Conservation (phyloP, 2,888 invertebrate genomes). For the Vanessa cardui region DNA sequence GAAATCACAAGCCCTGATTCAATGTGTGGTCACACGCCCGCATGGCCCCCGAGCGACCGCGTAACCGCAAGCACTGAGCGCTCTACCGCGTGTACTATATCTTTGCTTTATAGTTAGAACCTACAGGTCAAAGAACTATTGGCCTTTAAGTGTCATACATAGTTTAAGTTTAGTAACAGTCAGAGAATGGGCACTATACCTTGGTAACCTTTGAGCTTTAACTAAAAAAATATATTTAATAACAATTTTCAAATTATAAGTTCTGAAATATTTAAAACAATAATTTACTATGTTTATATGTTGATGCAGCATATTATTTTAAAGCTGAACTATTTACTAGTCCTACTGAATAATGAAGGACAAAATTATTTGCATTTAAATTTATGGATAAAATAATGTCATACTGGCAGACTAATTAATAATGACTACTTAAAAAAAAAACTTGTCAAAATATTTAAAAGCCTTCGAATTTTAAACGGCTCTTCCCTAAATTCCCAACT, state of each 20-base stretch:
- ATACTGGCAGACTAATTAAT: too few relatives aligned
- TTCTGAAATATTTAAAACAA: too few relatives aligned
- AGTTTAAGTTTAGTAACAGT: background rate
- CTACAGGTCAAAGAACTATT: constrained; percentile 5
- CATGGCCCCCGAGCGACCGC: constrained; percentile 27
- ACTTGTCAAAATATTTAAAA: background rate
- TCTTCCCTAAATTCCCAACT: background rate
- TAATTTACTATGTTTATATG: too few relatives aligned
- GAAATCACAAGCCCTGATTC: constrained; percentile 13
- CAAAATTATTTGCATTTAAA: too few relatives aligned
- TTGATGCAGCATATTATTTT: too few relatives aligned
- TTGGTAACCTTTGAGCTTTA: background rate
- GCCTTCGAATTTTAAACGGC: background rate
- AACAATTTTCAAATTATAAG: too few relatives aligned
- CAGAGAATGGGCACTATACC: background rate
- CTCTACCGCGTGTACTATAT: constrained; percentile 18
- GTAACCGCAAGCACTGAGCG: constrained; percentile 30
- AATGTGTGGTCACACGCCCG: constrained; percentile 28
- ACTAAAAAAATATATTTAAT: background rate
- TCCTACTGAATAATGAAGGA: too few relatives aligned
- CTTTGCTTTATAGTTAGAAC: constrained; percentile 1
- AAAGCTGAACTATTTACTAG: too few relatives aligned
- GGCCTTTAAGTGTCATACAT: constrained; percentile 7
- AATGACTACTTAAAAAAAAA: too few relatives aligned
- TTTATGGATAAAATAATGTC: too few relatives aligned